These are phyloP conservation scores for Myiopsitta monachus DNA, from an alignment of 2,113 vertebrate genomes.

Conservation along the genomic window DNA sequence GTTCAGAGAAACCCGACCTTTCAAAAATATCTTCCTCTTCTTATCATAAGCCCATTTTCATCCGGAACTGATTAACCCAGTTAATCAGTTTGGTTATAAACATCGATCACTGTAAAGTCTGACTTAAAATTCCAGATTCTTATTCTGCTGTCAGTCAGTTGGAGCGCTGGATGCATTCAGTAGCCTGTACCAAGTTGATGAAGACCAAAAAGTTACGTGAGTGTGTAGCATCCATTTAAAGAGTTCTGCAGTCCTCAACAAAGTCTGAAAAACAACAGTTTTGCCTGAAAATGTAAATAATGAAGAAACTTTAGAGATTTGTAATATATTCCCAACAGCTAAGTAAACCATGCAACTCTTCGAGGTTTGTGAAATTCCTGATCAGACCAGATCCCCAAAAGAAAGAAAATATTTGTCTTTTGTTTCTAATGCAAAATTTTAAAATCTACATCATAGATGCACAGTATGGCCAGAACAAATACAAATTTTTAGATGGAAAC, in stretches of 20 bases:
- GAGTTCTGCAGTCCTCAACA: not conserved
- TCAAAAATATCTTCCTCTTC: not conserved
- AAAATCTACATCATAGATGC: not conserved
- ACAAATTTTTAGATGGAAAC: not conserved
- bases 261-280: not conserved
- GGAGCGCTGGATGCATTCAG: not conserved
- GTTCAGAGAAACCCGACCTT: not conserved
- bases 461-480: not conserved
- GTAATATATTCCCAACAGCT: not conserved
- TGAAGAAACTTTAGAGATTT: not conserved
- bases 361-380: not conserved
- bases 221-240: not conserved
- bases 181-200: not conserved
- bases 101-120: accelerated
- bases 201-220: not conserved
- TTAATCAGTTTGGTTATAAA: not conserved
- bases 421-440: not conserved
- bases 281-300: not conserved
- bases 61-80: not conserved
- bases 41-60: not conserved
- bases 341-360: not conserved
- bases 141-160: not conserved
- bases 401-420: not conserved
- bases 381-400: not conserved
- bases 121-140: not conserved